Evolutionary conservation across 2,113 vertebrate species (phyloP).

Genomic region (Catharus minimus): DNA sequence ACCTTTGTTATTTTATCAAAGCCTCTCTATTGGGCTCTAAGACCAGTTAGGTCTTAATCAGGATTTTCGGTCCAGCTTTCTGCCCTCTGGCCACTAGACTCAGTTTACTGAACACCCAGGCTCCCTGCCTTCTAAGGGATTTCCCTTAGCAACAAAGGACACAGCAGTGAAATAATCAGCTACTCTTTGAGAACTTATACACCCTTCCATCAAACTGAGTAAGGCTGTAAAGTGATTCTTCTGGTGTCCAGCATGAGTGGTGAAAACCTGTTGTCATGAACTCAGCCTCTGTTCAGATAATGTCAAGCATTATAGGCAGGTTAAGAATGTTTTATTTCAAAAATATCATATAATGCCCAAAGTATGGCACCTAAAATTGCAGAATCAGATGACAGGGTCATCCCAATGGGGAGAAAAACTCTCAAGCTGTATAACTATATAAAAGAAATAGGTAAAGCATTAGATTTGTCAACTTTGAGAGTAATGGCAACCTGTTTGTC

Average conservation of each 20-base stretch:
- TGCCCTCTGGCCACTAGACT: neutral
- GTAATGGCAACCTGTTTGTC: neutral
- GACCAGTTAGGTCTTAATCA: neutral
- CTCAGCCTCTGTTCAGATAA: neutral
- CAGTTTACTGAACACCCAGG: neutral
- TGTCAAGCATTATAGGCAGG: neutral
- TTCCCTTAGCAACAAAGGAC: neutral
- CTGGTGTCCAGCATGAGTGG: neutral
- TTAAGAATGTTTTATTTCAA: neutral
- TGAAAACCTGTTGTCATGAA: neutral
- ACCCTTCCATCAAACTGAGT: neutral
- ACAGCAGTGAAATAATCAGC: neutral
- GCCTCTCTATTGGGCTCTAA: neutral
- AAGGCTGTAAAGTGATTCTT: neutral
- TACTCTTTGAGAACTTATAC: neutral
- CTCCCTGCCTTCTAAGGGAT: neutral
- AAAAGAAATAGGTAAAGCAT: neutral
- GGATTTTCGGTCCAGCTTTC: neutral
- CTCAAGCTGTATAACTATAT: neutral
- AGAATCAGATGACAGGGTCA: neutral
- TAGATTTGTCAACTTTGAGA: neutral
- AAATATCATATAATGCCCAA: neutral
- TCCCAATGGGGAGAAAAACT: neutral
- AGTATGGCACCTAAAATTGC: neutral
- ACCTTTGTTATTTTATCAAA: neutral